Base-by-base conservation (phyloP, 2,888 invertebrate genomes). In the Aspidiotus destructor region DNA sequence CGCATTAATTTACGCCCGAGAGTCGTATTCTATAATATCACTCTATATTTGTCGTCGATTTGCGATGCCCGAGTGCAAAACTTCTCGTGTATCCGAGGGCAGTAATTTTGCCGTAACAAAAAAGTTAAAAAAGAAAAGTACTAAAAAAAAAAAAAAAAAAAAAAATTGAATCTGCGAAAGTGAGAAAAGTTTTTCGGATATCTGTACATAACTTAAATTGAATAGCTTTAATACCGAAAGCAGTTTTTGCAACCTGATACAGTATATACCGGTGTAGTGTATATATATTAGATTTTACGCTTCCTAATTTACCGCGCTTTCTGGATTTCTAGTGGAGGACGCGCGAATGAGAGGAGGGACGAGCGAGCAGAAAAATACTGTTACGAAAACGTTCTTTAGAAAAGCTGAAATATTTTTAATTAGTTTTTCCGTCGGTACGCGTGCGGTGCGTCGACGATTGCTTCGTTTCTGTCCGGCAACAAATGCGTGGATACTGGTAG, bases 401-500 rank as follows among this genome's bases (percentile, higher is more conserved):
- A 65, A 57, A 54, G 65, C 41, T 65, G 48, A 65, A 65, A 65
- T 65, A 65, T 65, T 65, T 65, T 65, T 65, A 65, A 65, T 65
- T 65, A 65, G 57, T 65, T 65, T 65, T 65, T 41, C 40, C 54
- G 40, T 63, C 41, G 41, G 13, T 62, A 15, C n/a, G 48, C 13
- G 13, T 62, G 9, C 48, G 16, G 7, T 9, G 48, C 28, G 17
- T 61, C 28, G 28, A 28, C 28, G 28, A 28, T 28, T 28, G 28
- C 28, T 28, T 28, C 28, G 28, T 28, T 28, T 28, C 28, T 28
- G 28, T 28, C 28, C 28, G 28, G 28, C 8, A 8, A 7, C 5
- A 62, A 44, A 44, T 16, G 44, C 42, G 11, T 44, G 5, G 61
- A 11, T 42, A 16, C 10, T 42, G 15, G 0, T 2, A 44, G 7